phyloP scores from a whole-genome alignment of 37 sponge, comb jelly and placozoan species.

The Mnemiopsis leidyi region DNA sequence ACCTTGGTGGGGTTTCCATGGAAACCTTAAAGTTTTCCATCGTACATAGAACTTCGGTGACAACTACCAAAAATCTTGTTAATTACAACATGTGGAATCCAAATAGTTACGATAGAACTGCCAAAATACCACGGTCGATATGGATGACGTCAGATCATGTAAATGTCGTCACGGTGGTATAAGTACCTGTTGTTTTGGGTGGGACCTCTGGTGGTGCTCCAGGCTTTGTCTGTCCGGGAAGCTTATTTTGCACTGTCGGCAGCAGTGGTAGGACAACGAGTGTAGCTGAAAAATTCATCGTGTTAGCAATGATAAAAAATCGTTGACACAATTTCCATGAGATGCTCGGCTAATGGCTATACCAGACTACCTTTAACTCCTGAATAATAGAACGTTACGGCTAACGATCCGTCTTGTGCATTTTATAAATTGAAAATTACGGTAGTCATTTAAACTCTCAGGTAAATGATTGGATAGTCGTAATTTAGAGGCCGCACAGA shows the following conservation, averaged over 20 bases:
- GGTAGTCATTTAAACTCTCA: not conserved
- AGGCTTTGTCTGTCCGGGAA: constrained; percentile 16
- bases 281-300: not conserved
- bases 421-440: not conserved
- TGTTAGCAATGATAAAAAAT: not conserved
- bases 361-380: not conserved
- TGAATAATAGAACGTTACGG: not conserved
- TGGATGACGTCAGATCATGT: not conserved
- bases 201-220: constrained; percentile 35
- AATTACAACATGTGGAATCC: not conserved
- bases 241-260: constrained; percentile 30
- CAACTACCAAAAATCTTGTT: not conserved
- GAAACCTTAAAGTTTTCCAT: not conserved
- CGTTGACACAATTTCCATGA: not conserved
- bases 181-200: constrained; percentile 37
- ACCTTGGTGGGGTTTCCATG: not conserved
- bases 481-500: not conserved
- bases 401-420: not conserved
- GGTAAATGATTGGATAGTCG: not conserved
- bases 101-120: not conserved
- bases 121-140: not conserved
- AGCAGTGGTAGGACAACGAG: constrained; percentile 32
- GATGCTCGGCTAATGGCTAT: not conserved
- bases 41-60: not conserved
- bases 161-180: not conserved